Evolutionary conservation across 2,888 invertebrate species (phyloP).

Genomic region (Ophion ellenae): DNA sequence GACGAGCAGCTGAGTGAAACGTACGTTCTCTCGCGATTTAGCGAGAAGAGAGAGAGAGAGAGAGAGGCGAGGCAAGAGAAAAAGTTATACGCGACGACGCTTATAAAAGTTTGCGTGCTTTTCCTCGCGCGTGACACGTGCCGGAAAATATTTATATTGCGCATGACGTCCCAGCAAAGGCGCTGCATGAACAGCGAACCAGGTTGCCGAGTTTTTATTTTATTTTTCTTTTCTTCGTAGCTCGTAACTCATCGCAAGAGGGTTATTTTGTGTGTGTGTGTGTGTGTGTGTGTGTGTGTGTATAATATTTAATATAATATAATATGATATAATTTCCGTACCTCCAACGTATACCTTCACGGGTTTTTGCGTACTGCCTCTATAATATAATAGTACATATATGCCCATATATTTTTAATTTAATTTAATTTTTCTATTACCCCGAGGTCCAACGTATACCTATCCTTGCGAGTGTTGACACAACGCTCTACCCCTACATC

Average conservation of each 20-base stretch:
- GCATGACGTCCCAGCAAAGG: constrained; percentile 41
- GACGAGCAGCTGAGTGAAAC: constrained; percentile 10
- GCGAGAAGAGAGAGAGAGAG: neutral
- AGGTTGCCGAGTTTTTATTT: constrained; percentile 39
- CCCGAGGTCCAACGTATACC: no score
- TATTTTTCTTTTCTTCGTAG: constrained; percentile 10
- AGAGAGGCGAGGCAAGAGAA: neutral
- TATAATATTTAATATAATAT: no score
- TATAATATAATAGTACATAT: no score
- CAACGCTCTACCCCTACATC: no score
- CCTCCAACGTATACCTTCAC: no score
- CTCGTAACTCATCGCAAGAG: neutral
- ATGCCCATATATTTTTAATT: no score
- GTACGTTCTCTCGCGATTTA: constrained; percentile 56
- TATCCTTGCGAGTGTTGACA: no score
- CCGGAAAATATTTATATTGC: constrained; percentile 63
- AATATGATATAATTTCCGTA: no score
- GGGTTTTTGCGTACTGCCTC: no score
- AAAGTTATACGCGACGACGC: constrained; percentile 52
- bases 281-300: no score
- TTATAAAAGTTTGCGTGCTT: constrained; percentile 66
- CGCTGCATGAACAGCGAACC: constrained; percentile 39
- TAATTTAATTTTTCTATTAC: no score
- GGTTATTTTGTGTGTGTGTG: no score
- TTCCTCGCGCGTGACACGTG: constrained; percentile 54